Evolutionary conservation across 2,797 vertebrate species (phyloP).

Genomic region (Kryptopterus vitreolus): DNA sequence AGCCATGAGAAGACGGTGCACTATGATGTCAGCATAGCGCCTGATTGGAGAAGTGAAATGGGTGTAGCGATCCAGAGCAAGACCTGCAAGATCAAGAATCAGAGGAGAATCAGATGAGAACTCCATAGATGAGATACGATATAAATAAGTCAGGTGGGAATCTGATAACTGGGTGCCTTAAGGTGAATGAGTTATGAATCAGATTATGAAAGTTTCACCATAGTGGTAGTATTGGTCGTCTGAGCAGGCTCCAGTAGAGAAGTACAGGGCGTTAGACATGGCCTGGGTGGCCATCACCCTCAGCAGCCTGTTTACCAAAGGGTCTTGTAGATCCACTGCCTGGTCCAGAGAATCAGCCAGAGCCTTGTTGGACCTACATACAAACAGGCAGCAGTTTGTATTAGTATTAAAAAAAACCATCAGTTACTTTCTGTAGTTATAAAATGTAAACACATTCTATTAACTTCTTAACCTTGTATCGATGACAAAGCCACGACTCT

Average conservation of each 20-base stretch:
- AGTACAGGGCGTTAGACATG: constrained; percentile 93
- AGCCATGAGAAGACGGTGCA: constrained; percentile 85
- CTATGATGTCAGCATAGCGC: constrained; percentile 90
- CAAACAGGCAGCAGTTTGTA: background rate
- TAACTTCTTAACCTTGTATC: constrained; percentile 79
- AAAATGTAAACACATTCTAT: background rate
- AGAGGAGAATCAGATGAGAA: constrained; percentile 7
- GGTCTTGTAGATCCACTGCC: constrained; percentile 82
- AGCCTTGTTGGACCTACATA: constrained; percentile 86
- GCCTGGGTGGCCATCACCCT: constrained; percentile 92
- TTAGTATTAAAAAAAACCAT: background rate
- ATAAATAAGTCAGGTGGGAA: too few species aligned
- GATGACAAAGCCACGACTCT: constrained; percentile 81
- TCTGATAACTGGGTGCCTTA: too few species aligned
- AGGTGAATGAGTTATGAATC: background rate
- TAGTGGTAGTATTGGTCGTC: constrained; percentile 89
- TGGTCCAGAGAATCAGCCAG: constrained; percentile 88
- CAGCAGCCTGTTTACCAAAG: constrained; percentile 85
- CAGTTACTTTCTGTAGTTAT: background rate
- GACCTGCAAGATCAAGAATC: constrained; percentile 67
- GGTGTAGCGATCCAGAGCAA: constrained; percentile 92
- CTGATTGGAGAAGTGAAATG: constrained; percentile 98
- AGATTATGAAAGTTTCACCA: too few species aligned
- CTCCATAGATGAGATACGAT: too few species aligned
- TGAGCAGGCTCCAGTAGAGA: constrained; percentile 82